phyloP scores from a whole-genome alignment of 2,113 vertebrate species.

The Hippopotamus amphibius region DNA sequence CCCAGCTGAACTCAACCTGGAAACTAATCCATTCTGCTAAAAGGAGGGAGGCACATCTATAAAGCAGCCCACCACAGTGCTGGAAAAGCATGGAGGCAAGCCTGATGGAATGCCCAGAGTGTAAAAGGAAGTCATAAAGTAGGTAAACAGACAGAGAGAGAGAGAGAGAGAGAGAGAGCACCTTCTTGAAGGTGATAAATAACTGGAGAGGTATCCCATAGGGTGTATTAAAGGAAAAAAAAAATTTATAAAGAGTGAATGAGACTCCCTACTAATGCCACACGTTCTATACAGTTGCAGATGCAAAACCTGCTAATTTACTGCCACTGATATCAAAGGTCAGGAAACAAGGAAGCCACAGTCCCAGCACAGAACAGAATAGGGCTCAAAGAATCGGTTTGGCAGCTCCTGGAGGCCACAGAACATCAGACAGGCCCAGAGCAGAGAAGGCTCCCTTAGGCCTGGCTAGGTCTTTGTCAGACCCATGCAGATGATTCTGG shows the following conservation, averaged over 20 bases:
- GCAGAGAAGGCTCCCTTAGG: not conserved
- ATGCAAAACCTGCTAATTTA: not conserved
- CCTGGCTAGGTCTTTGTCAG: not conserved
- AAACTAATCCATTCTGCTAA: not conserved
- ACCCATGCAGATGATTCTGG: not conserved
- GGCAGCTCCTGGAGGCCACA: not conserved
- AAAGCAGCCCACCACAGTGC: not conserved
- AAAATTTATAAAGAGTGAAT: not conserved
- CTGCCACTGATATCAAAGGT: not conserved
- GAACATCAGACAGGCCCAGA: not conserved
- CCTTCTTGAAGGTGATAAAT: not conserved
- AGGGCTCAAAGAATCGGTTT: not conserved
- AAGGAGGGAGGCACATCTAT: not conserved
- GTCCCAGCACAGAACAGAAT: not conserved
- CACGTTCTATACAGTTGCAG: not conserved
- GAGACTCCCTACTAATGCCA: no score
- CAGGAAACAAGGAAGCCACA: not conserved
- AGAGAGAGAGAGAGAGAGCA: not conserved
- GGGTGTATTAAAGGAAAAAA: not conserved
- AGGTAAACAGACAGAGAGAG: not conserved
- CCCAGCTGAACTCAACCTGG: not conserved
- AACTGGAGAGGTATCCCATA: not conserved
- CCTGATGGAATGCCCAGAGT: not conserved
- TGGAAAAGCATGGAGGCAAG: not conserved
- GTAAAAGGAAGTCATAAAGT: constrained; percentile 38